phyloP scores from a whole-genome alignment of 2,113 vertebrate species.

The Regulus satrapa region DNA sequence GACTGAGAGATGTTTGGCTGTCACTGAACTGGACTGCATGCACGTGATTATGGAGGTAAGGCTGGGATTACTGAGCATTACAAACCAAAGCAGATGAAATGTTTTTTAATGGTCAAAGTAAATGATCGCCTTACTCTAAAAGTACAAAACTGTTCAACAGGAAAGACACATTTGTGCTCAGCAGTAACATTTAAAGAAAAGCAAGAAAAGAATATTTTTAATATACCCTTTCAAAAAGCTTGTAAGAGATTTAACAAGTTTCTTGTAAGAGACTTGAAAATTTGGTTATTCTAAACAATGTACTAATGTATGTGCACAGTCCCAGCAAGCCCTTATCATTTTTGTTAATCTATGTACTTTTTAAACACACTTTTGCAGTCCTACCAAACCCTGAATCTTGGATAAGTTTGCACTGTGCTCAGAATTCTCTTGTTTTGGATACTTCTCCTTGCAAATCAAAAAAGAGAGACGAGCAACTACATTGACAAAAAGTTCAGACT shows the following conservation, averaged over 20 bases:
- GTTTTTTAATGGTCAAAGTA: background rate
- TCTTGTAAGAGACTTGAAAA: background rate
- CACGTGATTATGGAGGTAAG: background rate
- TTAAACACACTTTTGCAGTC: background rate
- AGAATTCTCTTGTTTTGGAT: background rate
- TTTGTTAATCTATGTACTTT: background rate
- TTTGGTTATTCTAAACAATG: background rate
- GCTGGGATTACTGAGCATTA: background rate
- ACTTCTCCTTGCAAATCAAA: background rate
- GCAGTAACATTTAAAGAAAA: background rate
- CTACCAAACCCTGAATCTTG: background rate
- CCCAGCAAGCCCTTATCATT: background rate
- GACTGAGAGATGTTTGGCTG: background rate
- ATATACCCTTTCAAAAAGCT: background rate
- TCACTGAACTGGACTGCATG: background rate
- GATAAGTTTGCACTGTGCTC: background rate
- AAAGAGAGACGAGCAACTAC: background rate
- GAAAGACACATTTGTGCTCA: background rate
- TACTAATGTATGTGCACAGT: background rate
- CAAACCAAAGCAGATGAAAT: background rate
- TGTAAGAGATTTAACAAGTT: background rate
- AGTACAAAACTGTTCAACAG: background rate
- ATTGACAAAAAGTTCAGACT: background rate
- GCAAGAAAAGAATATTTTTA: background rate
- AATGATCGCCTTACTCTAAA: background rate